Evolutionary conservation across 2,797 vertebrate species (phyloP).

Genomic region (Amblyraja radiata): DNA sequence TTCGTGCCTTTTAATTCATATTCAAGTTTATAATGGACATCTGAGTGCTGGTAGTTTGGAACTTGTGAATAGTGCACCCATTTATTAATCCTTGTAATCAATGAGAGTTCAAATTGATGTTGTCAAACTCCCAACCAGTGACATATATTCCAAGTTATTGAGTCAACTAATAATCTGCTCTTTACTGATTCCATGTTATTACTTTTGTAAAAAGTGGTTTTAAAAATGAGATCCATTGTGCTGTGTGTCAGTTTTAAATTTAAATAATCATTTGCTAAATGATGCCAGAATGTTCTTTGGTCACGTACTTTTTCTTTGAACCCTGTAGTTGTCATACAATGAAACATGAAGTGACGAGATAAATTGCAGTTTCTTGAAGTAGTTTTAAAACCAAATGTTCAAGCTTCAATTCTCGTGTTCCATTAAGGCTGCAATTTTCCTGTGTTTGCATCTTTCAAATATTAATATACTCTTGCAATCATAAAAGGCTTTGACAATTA

Average conservation of each 20-base stretch:
- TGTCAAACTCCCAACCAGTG: not conserved
- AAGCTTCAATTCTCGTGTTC: not conserved
- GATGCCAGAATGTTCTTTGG: not conserved
- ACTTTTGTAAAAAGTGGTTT: not conserved
- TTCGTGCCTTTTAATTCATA: not conserved
- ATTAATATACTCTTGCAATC: not conserved
- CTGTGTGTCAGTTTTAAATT: not conserved
- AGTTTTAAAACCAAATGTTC: constrained; percentile 9
- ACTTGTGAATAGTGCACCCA: not conserved
- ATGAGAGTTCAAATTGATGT: not conserved
- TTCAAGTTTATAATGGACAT: not conserved
- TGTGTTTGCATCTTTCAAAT: not conserved
- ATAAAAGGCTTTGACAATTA: not conserved
- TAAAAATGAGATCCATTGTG: not conserved
- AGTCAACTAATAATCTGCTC: not conserved
- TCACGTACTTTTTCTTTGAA: not conserved
- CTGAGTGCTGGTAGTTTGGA: not conserved
- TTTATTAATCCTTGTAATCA: not conserved
- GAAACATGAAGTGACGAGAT: not conserved
- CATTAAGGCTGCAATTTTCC: not conserved
- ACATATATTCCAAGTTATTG: not conserved
- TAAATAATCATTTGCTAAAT: not conserved
- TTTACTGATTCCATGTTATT: not conserved
- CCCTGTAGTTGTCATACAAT: not conserved
- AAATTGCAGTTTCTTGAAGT: not conserved